Percentiles rank a stretch among this genome's conserved stretches.
These are phyloP conservation scores for Candoia aspera DNA, from an alignment of 2,113 vertebrate species.

Conservation along the genomic window DNA sequence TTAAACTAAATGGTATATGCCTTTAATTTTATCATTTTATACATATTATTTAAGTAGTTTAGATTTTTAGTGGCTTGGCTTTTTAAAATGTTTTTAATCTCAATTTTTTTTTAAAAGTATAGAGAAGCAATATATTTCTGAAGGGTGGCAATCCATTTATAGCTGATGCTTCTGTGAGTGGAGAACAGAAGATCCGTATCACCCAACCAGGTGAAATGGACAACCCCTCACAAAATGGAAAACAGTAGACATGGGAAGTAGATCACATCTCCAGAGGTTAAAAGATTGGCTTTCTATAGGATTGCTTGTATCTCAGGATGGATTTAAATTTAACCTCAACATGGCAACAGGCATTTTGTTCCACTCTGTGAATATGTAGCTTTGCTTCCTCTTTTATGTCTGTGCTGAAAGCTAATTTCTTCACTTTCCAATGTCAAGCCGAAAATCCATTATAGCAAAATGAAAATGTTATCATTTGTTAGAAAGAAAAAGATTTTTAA, in stretches of 20 bases:
- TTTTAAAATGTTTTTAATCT: not conserved
- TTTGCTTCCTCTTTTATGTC: slow-evolving; percentile 7
- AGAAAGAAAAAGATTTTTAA: not conserved
- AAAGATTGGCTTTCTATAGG: not conserved
- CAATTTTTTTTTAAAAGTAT: not conserved
- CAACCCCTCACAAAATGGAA: not conserved
- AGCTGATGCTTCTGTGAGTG: not conserved
- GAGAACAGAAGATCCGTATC: not conserved
- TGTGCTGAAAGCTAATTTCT: not conserved
- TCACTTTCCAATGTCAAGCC: not conserved
- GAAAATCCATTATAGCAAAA: not conserved
- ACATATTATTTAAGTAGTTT: not conserved
- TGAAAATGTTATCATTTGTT: not conserved
- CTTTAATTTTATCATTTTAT: slow-evolving; percentile 36
- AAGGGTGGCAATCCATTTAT: not conserved
- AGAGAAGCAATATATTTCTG: not conserved
- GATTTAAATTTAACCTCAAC: not conserved
- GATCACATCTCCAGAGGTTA: not conserved
- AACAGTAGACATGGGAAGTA: not conserved
- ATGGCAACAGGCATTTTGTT: not conserved
- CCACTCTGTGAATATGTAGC: not conserved
- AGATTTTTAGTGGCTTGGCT: not conserved
- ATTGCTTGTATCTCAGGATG: not conserved
- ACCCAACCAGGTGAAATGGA: not conserved
- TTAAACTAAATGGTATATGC: slow-evolving; percentile 63